Conservation (phyloP, 2,797 vertebrate genomes). For the Anabas testudineus region DNA sequence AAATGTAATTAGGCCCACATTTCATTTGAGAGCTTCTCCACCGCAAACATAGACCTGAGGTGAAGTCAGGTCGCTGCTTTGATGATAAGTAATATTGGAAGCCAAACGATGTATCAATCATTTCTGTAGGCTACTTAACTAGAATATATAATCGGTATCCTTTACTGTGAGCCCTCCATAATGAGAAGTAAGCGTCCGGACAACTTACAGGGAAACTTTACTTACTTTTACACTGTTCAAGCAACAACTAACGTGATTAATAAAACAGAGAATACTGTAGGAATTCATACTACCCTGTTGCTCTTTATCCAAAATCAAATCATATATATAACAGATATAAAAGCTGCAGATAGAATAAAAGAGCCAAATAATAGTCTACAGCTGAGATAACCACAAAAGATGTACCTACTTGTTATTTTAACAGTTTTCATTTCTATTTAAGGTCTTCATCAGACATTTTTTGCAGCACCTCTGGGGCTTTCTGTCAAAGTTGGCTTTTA, state of each 20-base stretch:
- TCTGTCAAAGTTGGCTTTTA: too few relatives aligned
- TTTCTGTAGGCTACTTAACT: constrained; percentile 37
- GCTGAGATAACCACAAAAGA: background rate
- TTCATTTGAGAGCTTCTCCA: constrained; percentile 72
- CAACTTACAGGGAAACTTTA: background rate
- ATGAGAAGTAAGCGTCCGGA: background rate
- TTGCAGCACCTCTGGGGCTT: background rate
- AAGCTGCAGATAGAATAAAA: background rate
- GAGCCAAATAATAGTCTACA: background rate
- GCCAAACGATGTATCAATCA: constrained; percentile 68
- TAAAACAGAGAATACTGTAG: background rate
- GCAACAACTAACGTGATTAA: background rate
- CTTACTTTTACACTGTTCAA: constrained; percentile 5
- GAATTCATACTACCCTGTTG: background rate
- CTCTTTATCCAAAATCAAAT: background rate
- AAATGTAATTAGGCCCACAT: constrained; percentile 81
- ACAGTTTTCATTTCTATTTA: background rate
- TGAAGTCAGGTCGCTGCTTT: constrained; percentile 56
- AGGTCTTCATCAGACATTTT: background rate
- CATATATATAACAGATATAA: too few relatives aligned
- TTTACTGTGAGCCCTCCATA: background rate
- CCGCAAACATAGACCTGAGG: constrained; percentile 59
- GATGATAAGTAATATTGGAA: constrained; percentile 70
- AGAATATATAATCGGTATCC: constrained; percentile 43
- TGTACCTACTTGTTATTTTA: background rate